phyloP scores from a whole-genome alignment of 2,888 invertebrate species.

The Cryptosula pallasiana region DNA sequence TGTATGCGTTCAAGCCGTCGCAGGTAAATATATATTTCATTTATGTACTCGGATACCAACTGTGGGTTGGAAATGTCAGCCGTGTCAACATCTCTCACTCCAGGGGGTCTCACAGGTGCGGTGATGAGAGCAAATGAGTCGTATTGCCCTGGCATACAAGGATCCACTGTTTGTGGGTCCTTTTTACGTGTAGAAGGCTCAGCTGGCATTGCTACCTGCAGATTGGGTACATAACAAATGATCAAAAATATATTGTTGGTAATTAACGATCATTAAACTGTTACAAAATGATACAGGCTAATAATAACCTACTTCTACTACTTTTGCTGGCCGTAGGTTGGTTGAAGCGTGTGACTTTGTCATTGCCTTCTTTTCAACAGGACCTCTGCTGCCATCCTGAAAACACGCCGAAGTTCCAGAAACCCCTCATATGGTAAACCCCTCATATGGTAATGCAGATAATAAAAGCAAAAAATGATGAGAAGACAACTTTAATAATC shows the following conservation, averaged over 20 bases:
- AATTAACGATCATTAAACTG: too few relatives aligned
- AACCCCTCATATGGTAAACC: too few relatives aligned
- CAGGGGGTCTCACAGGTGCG: background rate
- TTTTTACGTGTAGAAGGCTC: background rate
- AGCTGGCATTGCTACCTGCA: too few relatives aligned
- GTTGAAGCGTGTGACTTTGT: background rate
- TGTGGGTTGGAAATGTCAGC: conserved; percentile 70
- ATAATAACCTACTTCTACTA: too few relatives aligned
- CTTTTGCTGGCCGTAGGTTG: background rate
- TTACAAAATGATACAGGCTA: too few relatives aligned
- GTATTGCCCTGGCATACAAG: background rate
- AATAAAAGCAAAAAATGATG: too few relatives aligned
- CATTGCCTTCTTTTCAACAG: background rate
- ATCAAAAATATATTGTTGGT: too few relatives aligned
- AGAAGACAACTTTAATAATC: too few relatives aligned
- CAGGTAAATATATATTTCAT: conserved; percentile 82
- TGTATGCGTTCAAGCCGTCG: conserved; percentile 65
- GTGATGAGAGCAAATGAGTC: background rate
- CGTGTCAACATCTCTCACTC: conserved; percentile 63
- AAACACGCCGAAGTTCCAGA: too few relatives aligned
- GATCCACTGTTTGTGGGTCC: too few relatives aligned
- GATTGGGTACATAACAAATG: too few relatives aligned
- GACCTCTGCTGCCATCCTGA: background rate
- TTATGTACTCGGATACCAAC: conserved; percentile 76
- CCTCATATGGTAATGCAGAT: too few relatives aligned